Evolutionary conservation across 2,113 vertebrate genomes (phyloP).

Genomic region (Oryzias curvinotus): DNA sequence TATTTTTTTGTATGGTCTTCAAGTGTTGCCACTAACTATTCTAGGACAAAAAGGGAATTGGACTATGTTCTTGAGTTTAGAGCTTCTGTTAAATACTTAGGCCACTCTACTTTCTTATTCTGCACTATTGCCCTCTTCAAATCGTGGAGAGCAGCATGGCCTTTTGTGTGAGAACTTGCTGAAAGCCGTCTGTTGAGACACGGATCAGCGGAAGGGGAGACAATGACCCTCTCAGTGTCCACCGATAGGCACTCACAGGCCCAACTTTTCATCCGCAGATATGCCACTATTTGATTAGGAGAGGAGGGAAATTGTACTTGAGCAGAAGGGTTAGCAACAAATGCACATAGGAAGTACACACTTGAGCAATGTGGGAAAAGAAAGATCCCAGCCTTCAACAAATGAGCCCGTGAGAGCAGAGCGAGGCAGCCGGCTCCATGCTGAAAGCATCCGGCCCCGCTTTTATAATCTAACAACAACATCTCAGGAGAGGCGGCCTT

Average conservation of each 20-base stretch:
- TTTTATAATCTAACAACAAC: constrained; percentile 78
- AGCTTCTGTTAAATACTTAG: constrained; percentile 56
- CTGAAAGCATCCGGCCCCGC: constrained; percentile 76
- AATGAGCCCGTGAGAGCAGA: constrained; percentile 68
- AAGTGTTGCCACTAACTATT: constrained; percentile 37
- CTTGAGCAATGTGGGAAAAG: constrained; percentile 70
- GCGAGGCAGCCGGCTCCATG: constrained; percentile 67
- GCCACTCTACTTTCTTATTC: constrained; percentile 41
- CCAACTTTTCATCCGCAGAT: constrained; percentile 70
- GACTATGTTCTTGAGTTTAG: constrained; percentile 37
- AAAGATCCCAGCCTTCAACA: constrained; percentile 69
- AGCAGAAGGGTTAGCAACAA: constrained; percentile 62
- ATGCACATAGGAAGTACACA: constrained; percentile 75
- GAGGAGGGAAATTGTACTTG: constrained; percentile 67
- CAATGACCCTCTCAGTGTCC: constrained; percentile 68
- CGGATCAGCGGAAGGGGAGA: constrained; percentile 66
- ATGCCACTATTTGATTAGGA: constrained; percentile 73
- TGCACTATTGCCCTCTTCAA: constrained; percentile 40
- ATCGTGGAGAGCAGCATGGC: constrained; percentile 48
- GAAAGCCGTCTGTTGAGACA: constrained; percentile 64
- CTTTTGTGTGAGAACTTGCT: constrained; percentile 63
- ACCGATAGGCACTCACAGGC: constrained; percentile 60
- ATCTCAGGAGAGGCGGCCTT: constrained; percentile 71
- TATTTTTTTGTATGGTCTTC: constrained; percentile 33
- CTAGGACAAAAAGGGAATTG: constrained; percentile 34